phyloP scores from a whole-genome alignment of 2,888 invertebrate species.

The Caenorhabditis macrosperma region DNA sequence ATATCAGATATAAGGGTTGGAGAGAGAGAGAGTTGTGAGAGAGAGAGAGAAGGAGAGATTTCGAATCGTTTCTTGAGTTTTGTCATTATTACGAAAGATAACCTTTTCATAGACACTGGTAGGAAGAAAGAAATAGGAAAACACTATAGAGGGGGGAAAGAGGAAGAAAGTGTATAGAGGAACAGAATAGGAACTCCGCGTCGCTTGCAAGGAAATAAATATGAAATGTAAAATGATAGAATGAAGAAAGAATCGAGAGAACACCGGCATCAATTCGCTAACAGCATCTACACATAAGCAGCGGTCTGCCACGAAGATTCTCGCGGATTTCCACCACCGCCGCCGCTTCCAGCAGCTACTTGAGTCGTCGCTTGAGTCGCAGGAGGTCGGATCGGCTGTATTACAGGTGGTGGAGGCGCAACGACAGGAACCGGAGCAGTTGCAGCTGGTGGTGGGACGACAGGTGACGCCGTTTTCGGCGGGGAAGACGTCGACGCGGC shows the following conservation, averaged over 20 bases:
- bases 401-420: slow-evolving; percentile 15
- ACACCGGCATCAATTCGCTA: slow-evolving; percentile 49
- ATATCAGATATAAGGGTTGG: slow-evolving; percentile 27
- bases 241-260: slow-evolving; percentile 39
- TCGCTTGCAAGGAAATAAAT: slow-evolving; percentile 37
- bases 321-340: slow-evolving; percentile 24
- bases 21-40: no score
- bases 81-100: not conserved
- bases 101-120: slow-evolving; percentile 33
- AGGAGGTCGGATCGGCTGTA: slow-evolving; percentile 23
- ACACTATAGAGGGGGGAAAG: not conserved
- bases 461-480: slow-evolving; percentile 11
- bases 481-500: slow-evolving; percentile 13
- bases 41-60: no score
- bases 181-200: slow-evolving; percentile 31
- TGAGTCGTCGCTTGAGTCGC: slow-evolving; percentile 3
- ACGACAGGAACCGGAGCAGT: not conserved
- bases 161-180: slow-evolving; percentile 13
- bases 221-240: slow-evolving; percentile 59
- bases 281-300: slow-evolving; percentile 65
- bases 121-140: slow-evolving; percentile 19
- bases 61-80: slow-evolving; percentile 36
- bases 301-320: slow-evolving; percentile 69
- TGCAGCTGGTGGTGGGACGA: not conserved
- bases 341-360: slow-evolving; percentile 8